These are phyloP conservation scores for Enteromius fasciolatus DNA, from an alignment of 2,797 vertebrate genomes.

Conservation along the genomic window DNA sequence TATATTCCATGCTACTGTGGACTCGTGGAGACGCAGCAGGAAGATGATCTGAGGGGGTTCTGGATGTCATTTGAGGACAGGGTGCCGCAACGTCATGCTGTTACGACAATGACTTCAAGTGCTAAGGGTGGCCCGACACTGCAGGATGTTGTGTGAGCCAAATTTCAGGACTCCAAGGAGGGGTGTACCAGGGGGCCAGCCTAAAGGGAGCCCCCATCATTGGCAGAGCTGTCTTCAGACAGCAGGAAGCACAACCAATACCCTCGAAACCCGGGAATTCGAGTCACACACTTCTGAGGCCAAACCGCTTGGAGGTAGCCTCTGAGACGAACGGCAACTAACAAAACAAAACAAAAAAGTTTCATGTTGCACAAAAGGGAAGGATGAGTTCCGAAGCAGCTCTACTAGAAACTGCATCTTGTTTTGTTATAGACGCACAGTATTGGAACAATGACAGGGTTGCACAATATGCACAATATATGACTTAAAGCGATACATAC, in stretches of 20 bases:
- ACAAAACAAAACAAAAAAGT: neutral
- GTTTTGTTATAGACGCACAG: neutral
- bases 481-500: neutral
- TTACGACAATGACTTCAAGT: constrained; percentile 44
- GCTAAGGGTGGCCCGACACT: constrained; percentile 38
- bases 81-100: constrained; percentile 40
- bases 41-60: constrained; percentile 5
- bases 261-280: constrained; percentile 25
- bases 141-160: constrained; percentile 43
- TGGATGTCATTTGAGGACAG: constrained; percentile 44
- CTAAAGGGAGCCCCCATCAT: constrained; percentile 15
- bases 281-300: constrained; percentile 17
- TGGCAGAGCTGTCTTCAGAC: constrained; percentile 25
- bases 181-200: constrained; percentile 13
- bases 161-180: constrained; percentile 53
- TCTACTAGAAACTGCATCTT: neutral
- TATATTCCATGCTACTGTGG: constrained; percentile 19
- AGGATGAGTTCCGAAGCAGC: neutral
- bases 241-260: constrained; percentile 34
- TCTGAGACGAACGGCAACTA: constrained; percentile 4
- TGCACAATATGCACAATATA: neutral
- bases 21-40: constrained; percentile 14
- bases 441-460: neutral
- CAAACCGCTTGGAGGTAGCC: constrained; percentile 1
- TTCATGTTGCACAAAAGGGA: neutral